Percentiles rank a stretch among this genome's conserved stretches.
Conservation (phyloP, 2,888 invertebrate genomes). For the Drosophila hamatofila region DNA sequence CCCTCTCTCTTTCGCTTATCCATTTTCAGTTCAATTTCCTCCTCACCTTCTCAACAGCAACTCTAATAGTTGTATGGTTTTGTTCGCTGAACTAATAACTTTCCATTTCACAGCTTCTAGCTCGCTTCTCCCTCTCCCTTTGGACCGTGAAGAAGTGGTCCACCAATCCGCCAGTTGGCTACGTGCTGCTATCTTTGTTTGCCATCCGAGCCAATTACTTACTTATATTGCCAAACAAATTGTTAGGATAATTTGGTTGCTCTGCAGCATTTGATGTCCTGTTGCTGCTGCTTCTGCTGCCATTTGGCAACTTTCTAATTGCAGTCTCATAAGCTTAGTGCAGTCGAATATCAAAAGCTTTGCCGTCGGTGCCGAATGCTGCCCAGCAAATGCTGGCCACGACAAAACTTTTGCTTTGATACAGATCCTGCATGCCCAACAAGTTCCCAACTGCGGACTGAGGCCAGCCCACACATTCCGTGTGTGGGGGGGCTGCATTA, state of each 20-base stretch:
- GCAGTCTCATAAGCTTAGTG: conserved; percentile 46
- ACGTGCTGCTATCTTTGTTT: neutral
- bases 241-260: conserved; percentile 22
- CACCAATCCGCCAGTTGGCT: neutral
- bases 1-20: neutral
- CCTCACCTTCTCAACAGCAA: neutral
- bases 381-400: conserved; percentile 37
- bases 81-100: neutral
- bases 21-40: neutral
- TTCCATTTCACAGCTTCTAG: neutral
- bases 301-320: conserved; percentile 59
- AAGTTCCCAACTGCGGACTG: neutral
- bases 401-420: conserved; percentile 55
- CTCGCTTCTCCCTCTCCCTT: neutral
- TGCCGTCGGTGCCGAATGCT: conserved; percentile 19
- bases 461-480: neutral
- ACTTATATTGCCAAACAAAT: conserved; percentile 18
- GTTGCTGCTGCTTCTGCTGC: conserved; percentile 20
- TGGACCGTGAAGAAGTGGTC: neutral
- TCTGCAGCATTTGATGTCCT: conserved; percentile 28
- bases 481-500: conserved; percentile 28
- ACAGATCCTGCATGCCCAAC: neutral
- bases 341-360: conserved; percentile 25
- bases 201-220: conserved; percentile 21
- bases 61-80: neutral